A percentile compares a stretch with the other conserved stretches of the same genome.
Conservation (phyloP, 2,888 invertebrate genomes). For the Metellina segmentata region DNA sequence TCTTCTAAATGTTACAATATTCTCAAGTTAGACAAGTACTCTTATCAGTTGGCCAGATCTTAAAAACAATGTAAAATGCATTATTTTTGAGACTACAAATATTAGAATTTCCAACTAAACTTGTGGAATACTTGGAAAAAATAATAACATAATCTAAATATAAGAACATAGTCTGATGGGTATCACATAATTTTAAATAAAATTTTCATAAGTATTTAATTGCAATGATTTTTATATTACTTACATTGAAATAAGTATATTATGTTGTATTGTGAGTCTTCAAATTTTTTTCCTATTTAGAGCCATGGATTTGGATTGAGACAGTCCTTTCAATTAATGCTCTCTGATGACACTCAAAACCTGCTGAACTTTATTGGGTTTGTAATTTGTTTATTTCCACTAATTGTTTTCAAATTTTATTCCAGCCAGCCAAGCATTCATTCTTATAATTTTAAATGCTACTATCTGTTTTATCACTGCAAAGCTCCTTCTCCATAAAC, state of each 20-base stretch:
- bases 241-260: neutral
- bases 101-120: too few relatives aligned
- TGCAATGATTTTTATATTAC: neutral
- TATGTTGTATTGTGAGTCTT: too few relatives aligned
- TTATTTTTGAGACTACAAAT: too few relatives aligned
- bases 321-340: conserved; percentile 56
- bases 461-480: neutral
- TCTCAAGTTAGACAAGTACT: too few relatives aligned
- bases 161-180: too few relatives aligned
- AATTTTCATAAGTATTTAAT: neutral
- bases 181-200: neutral
- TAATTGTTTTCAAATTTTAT: neutral
- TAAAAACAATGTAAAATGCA: too few relatives aligned
- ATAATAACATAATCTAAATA: too few relatives aligned
- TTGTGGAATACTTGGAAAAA: too few relatives aligned
- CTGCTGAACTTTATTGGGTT: conserved; percentile 63
- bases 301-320: conserved; percentile 70
- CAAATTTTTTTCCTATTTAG: conserved; percentile 24
- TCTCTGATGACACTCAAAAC: conserved; percentile 55
- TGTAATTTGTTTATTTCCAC: neutral
- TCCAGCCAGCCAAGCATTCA: neutral
- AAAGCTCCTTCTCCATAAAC: neutral
- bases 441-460: neutral
- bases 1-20: too few relatives aligned
- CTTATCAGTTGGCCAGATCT: too few relatives aligned